Percentiles rank a stretch among this genome's conserved stretches.
Conservation (phyloP, 2,888 invertebrate species). For the Actias luna region DNA sequence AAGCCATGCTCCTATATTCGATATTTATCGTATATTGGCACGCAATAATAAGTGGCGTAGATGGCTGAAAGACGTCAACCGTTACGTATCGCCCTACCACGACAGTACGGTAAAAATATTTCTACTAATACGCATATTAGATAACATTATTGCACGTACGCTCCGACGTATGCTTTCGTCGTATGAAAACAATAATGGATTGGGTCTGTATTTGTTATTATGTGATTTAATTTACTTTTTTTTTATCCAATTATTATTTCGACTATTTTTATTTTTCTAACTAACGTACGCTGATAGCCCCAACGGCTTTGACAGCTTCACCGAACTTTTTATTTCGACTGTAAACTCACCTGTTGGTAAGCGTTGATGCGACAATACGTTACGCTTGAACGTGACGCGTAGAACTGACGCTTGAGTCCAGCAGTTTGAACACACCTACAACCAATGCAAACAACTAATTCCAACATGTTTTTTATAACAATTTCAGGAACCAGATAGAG, state of each 20-base stretch:
- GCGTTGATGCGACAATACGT: too few species aligned
- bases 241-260: neutral
- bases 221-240: neutral
- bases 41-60: conserved; percentile 77
- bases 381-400: too few species aligned
- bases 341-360: too few species aligned
- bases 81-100: conserved; percentile 86
- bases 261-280: too few species aligned
- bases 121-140: neutral
- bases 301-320: too few species aligned
- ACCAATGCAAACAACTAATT: neutral
- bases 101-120: conserved; percentile 59
- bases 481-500: conserved; percentile 77
- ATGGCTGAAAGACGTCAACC: conserved; percentile 85
- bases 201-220: neutral
- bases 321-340: too few species aligned
- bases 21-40: conserved; percentile 84
- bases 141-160: neutral
- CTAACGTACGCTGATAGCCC: too few species aligned
- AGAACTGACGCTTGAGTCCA: too few species aligned
- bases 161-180: neutral
- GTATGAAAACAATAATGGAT: neutral
- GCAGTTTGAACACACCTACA: too few species aligned
- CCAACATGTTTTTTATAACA: conserved; percentile 7
- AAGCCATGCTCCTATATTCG: conserved; percentile 85